Conservation (phyloP, 2,797 vertebrate species). For the Heteromormyrus szaboi region DNA sequence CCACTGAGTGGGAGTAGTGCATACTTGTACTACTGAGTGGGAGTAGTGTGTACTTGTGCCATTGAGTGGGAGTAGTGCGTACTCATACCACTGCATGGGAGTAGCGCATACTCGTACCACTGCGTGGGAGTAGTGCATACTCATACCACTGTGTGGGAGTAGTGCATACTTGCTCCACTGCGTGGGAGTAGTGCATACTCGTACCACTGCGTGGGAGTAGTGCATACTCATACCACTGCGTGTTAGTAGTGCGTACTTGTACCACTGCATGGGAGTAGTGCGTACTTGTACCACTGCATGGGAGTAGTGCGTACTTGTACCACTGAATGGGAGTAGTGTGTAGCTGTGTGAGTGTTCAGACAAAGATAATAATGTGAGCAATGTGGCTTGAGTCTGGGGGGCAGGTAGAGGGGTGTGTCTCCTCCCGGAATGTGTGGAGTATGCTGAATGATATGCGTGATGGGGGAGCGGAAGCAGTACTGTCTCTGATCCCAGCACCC, state of each 20-base stretch:
- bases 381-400: neutral
- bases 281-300: neutral
- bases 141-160: neutral
- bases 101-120: neutral
- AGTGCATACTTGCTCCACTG: neutral
- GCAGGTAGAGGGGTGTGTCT: neutral
- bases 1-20: neutral
- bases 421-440: neutral
- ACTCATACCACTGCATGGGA: neutral
- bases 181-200: neutral
- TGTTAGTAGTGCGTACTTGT: neutral
- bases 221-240: neutral
- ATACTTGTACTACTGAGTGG: neutral
- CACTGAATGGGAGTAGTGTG: neutral
- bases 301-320: neutral
- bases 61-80: neutral
- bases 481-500: neutral
- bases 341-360: neutral
- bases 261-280: neutral
- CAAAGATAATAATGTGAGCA: neutral
- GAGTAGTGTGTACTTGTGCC: neutral
- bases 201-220: neutral
- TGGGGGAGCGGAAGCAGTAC: neutral
- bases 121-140: neutral
- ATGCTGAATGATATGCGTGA: neutral